These are phyloP conservation scores for Syngnathus floridae DNA, from an alignment of 2,113 vertebrate genomes.

Conservation along the genomic window DNA sequence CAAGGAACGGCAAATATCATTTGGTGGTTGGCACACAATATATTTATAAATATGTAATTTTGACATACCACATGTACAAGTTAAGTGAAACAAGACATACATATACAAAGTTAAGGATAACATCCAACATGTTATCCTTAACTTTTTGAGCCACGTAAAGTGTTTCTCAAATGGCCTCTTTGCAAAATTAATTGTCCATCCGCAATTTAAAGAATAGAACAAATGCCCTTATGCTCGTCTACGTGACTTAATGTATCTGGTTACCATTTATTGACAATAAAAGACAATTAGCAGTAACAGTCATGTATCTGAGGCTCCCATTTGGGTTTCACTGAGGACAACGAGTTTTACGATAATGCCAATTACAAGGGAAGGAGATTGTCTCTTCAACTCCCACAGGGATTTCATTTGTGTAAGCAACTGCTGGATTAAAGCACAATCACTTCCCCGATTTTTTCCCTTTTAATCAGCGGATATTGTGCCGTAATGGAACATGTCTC, in stretches of 20 bases:
- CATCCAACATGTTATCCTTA: too few relatives aligned
- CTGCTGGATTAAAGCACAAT: conserved; percentile 63
- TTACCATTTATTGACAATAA: conserved; percentile 11
- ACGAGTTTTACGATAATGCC: conserved; percentile 43
- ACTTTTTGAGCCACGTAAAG: too few relatives aligned
- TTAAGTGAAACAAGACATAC: too few relatives aligned
- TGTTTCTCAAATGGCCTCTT: too few relatives aligned
- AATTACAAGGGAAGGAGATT: conserved; percentile 50
- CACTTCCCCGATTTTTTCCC: conserved; percentile 38
- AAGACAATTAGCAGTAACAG: neutral
- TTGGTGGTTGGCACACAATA: too few relatives aligned
- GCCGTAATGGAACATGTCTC: conserved; percentile 53
- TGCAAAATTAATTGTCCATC: too few relatives aligned
- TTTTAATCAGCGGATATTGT: conserved; percentile 54
- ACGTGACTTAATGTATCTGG: conserved; percentile 1
- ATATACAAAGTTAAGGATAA: too few relatives aligned
- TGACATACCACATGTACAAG: too few relatives aligned
- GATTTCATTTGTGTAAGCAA: conserved; percentile 63
- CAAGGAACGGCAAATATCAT: too few relatives aligned
- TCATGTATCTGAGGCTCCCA: conserved; percentile 8
- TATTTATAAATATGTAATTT: too few relatives aligned
- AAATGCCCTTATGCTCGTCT: conserved; percentile 8
- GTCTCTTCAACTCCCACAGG: conserved; percentile 48
- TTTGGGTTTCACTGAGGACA: conserved; percentile 33
- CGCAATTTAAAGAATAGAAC: neutral